Evolutionary conservation across 64 coral and sea anemone species (phyloP).

Genomic region (Montipora cactus): DNA sequence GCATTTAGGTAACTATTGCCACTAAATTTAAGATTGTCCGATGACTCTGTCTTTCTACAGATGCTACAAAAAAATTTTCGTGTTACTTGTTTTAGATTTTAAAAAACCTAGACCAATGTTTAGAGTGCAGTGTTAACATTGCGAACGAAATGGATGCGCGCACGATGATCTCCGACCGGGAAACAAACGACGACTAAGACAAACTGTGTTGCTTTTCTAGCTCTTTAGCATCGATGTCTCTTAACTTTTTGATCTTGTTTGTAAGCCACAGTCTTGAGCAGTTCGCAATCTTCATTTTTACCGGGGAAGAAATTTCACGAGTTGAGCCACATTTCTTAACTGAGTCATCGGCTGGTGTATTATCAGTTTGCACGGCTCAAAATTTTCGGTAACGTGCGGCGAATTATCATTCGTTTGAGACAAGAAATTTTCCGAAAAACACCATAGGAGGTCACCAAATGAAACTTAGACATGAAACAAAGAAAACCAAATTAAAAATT

Average conservation of each 20-base stretch:
- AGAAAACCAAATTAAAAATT: slow-evolving; percentile 16
- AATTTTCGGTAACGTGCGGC: neutral
- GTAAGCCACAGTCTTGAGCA: slow-evolving; percentile 9
- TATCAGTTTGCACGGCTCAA: neutral
- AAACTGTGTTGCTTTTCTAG: neutral
- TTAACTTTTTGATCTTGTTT: slow-evolving; percentile 56
- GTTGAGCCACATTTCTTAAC: neutral
- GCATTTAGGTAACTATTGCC: neutral
- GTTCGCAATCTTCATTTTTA: neutral
- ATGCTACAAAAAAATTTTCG: no score
- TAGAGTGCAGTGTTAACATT: no score
- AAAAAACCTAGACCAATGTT: no score
- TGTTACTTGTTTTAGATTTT: no score
- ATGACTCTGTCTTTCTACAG: neutral
- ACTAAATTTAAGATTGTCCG: neutral
- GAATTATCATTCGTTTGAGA: neutral
- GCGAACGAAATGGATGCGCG: no score
- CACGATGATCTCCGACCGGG: neutral
- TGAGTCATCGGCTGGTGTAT: neutral
- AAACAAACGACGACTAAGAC: neutral
- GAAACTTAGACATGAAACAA: slow-evolving; percentile 34
- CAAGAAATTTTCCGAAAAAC: neutral
- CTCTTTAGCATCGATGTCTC: neutral
- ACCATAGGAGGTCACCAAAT: neutral
- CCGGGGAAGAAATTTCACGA: neutral